Conservation (phyloP, 1,140 invertebrate genomes). For the Caerostris darwini region DNA sequence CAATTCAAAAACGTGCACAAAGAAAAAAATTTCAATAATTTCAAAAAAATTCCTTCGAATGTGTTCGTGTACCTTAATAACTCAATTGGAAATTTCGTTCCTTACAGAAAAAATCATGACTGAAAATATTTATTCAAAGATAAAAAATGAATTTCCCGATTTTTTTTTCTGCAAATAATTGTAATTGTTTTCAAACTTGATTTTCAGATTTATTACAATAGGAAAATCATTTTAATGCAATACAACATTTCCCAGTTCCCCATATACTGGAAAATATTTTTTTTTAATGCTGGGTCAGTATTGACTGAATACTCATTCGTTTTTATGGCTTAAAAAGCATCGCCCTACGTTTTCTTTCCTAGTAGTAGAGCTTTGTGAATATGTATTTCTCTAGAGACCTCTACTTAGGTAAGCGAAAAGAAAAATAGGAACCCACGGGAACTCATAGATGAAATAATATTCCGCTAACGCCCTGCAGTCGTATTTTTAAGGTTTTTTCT, state of each 20-base stretch:
- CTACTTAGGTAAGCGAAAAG: not conserved
- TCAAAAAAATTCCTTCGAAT: too few relatives aligned
- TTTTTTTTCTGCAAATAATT: not conserved
- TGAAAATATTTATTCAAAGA: not conserved
- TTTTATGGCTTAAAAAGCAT: not conserved
- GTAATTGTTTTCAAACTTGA: not conserved
- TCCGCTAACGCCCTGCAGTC: constrained; percentile 15
- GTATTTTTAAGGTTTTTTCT: not conserved
- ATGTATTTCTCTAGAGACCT: constrained; percentile 5
- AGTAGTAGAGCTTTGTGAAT: not conserved
- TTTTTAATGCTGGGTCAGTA: not conserved
- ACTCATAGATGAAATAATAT: constrained; percentile 42
- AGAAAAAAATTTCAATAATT: too few relatives aligned
- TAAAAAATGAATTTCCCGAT: not conserved
- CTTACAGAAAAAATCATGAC: not conserved
- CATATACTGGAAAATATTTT: not conserved
- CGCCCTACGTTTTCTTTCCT: not conserved
- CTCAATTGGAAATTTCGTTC: not conserved
- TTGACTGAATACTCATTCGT: not conserved
- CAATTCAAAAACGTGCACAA: too few relatives aligned
- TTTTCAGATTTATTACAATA: not conserved
- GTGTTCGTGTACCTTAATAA: too few relatives aligned
- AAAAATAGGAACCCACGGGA: constrained; percentile 28
- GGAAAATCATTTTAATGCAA: not conserved
- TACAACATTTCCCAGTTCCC: not conserved